Base-by-base conservation (phyloP, 1,140 invertebrate genomes). In the Nautilus pompilius region DNA sequence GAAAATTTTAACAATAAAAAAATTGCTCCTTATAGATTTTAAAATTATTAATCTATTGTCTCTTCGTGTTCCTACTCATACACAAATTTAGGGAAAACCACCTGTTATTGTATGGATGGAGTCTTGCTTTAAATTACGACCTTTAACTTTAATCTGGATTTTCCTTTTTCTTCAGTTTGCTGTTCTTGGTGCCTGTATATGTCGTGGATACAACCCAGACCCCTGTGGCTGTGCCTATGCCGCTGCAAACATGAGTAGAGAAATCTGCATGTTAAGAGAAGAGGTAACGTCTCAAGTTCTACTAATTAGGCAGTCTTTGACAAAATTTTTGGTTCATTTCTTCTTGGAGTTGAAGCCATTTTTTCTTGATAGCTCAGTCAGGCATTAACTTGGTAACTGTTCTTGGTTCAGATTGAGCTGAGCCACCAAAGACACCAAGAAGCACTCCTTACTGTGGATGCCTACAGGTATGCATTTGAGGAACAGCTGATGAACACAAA, bases 221-320 rank as follows among this genome's bases (percentile, higher is more conserved):
- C 80, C 80, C 6, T 81, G 80, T 72, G 72, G 72, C 6, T 81
- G 80, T 77, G 80, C 78, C 15, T 70, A 74, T 41, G 74, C 80
- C 36, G 80, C 78, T 24, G 78, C 77, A 5, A 76, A 76, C 61
- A 53, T 80, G 3, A 73, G 69, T 33, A 71, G 70, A 46, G 80
- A 81, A 36, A 67, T 77, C 26, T 36, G 65, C 34, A 75, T 69
- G 65, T 53, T 78, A 13, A 74, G 73, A 69, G 69, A 76, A 56
- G 71, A 80, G 72, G 77, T 80, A 68, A 10, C 46, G 17, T 46
- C 48, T 24, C 15, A 4, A 34, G 1, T 34, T 32, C 32, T n/a
- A n/a, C n/a, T n/a, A n/a, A n/a, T n/a, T n/a, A n/a, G n/a, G n/a
- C 20, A 8, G 13, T 41, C 36, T 41, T n/a, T 41, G n/a, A 13